A percentile compares a stretch with the other conserved stretches of the same genome.
phyloP scores from a whole-genome alignment of 2,888 invertebrate genomes.

The Hydropsyche betteni region DNA sequence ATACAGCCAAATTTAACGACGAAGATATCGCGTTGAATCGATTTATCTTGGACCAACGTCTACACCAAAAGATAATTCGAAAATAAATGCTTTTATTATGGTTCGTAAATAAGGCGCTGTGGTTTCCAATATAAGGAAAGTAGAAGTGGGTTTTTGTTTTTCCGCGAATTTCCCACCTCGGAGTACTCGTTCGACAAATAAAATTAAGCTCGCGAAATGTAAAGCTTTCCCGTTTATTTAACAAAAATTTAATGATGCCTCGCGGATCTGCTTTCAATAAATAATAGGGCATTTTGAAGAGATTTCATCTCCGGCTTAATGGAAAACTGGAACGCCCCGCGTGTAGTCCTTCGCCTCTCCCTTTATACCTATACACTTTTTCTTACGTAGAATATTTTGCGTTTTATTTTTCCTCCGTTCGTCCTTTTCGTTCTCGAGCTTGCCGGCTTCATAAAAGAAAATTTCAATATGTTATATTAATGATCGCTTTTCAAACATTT shows the following conservation, averaged over 20 bases:
- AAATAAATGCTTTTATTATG: no score
- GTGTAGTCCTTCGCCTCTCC: conserved; percentile 9
- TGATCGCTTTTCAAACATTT: conserved; percentile 29
- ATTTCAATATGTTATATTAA: conserved; percentile 33
- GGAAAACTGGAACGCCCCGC: neutral
- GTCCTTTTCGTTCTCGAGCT: neutral
- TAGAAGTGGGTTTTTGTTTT: conserved; percentile 1
- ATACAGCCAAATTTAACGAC: no score
- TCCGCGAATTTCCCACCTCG: neutral
- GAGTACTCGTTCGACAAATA: conserved; percentile 16
- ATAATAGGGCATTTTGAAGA: conserved; percentile 30
- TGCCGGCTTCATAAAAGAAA: conserved; percentile 26
- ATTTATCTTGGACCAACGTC: no score
- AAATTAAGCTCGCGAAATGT: conserved; percentile 26
- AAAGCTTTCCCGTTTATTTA: conserved; percentile 31
- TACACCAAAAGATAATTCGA: no score
- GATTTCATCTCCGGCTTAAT: conserved; percentile 31
- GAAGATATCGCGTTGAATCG: no score
- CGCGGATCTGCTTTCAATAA: conserved; percentile 32
- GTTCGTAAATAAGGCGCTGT: neutral
- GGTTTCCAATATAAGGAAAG: neutral
- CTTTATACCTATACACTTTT: neutral
- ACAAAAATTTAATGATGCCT: conserved; percentile 32
- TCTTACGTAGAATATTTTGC: neutral
- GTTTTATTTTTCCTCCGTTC: conserved; percentile 10